Conservation (phyloP, 1,140 invertebrate genomes). For the Maniola jurtina region DNA sequence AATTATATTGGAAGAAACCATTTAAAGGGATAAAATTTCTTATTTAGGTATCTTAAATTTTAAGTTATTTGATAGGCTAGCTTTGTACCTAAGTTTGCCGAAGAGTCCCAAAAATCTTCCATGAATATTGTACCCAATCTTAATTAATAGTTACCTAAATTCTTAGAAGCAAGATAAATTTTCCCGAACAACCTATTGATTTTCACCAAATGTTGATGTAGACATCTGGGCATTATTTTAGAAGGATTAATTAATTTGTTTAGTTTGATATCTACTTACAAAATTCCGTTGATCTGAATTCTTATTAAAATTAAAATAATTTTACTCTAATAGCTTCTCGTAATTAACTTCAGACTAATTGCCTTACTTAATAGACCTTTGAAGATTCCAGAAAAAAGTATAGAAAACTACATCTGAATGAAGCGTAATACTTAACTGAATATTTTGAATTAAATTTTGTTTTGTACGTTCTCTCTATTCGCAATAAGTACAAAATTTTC, state of each 20-base stretch:
- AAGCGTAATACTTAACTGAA: too few species aligned
- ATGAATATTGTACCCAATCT: constrained; percentile 10
- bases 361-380: too few species aligned
- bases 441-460: neutral
- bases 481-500: neutral
- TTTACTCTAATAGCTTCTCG: too few species aligned
- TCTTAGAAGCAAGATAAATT: neutral
- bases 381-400: too few species aligned
- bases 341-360: too few species aligned
- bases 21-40: constrained; percentile 8
- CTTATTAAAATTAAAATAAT: too few species aligned
- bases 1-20: constrained; percentile 7
- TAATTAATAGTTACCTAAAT: neutral
- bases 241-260: neutral
- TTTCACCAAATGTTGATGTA: neutral
- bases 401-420: too few species aligned
- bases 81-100: constrained; percentile 10
- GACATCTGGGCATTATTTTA: too few species aligned
- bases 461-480: neutral
- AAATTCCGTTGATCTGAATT: too few species aligned
- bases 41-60: constrained; percentile 17
- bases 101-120: constrained; percentile 2
- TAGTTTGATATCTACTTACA: too few species aligned
- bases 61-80: constrained; percentile 14
- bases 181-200: neutral